Evolutionary conservation across 2,113 vertebrate species (phyloP).

Genomic region (Takifugu flavidus): DNA sequence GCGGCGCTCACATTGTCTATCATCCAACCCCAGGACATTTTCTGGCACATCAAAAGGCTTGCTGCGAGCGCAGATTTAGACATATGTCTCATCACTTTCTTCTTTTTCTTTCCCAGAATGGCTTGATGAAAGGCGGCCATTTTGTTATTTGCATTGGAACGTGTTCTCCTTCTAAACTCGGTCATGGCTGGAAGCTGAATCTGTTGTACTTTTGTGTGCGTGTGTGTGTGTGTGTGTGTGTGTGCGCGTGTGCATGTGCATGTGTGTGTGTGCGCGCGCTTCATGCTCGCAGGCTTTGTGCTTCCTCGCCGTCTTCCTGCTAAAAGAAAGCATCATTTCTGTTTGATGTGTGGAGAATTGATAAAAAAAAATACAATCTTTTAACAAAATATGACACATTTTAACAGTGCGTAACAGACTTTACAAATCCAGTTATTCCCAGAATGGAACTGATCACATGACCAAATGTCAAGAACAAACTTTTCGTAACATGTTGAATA

Average conservation of each 20-base stretch:
- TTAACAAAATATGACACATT: not conserved
- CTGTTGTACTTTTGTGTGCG: constrained; percentile 10
- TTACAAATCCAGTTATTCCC: no score
- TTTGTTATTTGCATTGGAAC: constrained; percentile 51
- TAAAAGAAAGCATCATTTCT: constrained; percentile 20
- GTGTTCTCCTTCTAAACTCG: constrained; percentile 28
- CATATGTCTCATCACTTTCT: constrained; percentile 45
- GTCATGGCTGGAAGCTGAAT: constrained; percentile 23
- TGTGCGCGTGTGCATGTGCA: not conserved
- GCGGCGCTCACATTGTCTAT: constrained; percentile 21
- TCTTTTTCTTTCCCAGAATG: constrained; percentile 15
- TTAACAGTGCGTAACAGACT: no score
- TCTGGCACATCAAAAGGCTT: constrained; percentile 40
- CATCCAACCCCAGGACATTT: constrained; percentile 43
- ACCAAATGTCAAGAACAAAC: no score
- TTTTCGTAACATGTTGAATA: no score
- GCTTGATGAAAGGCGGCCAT: constrained; percentile 46
- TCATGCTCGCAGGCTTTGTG: constrained; percentile 22
- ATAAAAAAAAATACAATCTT: constrained; percentile 17
- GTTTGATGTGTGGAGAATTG: constrained; percentile 33
- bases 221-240: not conserved
- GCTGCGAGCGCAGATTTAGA: constrained; percentile 44
- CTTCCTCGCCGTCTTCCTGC: constrained; percentile 32
- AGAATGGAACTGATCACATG: no score
- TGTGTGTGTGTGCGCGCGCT: not conserved